Conservation (phyloP, 1,140 invertebrate genomes). For the Halotydeus destructor region DNA sequence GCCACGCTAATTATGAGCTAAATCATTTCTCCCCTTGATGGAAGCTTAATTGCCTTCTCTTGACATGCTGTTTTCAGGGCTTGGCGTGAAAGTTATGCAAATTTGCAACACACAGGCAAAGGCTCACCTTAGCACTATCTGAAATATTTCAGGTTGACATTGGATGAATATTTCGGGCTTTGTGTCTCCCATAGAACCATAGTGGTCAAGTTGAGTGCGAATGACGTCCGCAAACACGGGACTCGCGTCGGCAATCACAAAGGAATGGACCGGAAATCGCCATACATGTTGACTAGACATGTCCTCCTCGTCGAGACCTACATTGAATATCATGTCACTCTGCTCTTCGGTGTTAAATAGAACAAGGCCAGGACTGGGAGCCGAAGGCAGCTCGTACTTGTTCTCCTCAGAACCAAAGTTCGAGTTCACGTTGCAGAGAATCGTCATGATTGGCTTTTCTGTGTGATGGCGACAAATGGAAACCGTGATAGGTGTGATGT, state of each 20-base stretch:
- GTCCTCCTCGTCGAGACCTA: constrained; percentile 29
- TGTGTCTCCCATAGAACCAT: background rate
- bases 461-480: no score
- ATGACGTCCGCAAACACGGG: no score
- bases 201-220: no score
- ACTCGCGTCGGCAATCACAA: constrained; percentile 27
- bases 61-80: background rate
- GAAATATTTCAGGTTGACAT: constrained; percentile 37
- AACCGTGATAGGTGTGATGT: no score
- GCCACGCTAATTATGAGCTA: background rate
- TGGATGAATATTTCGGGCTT: constrained; percentile 4
- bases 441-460: no score
- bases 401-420: no score
- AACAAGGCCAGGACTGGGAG: constrained; percentile 13
- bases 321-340: constrained; percentile 42
- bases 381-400: constrained; percentile 14
- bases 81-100: background rate
- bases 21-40: background rate
- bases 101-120: background rate
- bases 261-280: constrained; percentile 41
- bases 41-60: background rate
- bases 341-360: constrained; percentile 34
- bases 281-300: constrained; percentile 25
- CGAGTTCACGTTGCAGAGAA: no score
- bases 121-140: constrained; percentile 37